These are phyloP conservation scores for Plectus sambesii DNA, from an alignment of 1,140 invertebrate genomes.

Conservation along the genomic window DNA sequence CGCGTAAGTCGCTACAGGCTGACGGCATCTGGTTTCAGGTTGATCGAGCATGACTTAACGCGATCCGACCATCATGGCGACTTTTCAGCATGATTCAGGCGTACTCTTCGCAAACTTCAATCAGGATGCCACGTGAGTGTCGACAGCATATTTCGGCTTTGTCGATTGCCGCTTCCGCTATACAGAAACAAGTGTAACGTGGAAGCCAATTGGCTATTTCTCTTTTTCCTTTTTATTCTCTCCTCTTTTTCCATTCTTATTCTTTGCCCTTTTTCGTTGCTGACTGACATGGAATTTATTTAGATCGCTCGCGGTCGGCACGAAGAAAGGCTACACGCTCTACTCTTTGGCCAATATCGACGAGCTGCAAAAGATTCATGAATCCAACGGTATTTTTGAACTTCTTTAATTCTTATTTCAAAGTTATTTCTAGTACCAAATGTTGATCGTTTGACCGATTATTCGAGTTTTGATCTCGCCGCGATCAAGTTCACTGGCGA, in stretches of 20 bases:
- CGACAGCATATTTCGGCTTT: background rate
- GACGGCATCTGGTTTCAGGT: too few species aligned
- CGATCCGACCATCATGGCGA: too few species aligned
- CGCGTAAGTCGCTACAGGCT: too few species aligned
- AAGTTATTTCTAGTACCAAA: too few species aligned
- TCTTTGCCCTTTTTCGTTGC: constrained; percentile 44
- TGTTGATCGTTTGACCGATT: too few species aligned
- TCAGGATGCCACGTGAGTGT: constrained; percentile 22
- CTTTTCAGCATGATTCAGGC: too few species aligned
- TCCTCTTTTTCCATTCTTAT: constrained; percentile 13
- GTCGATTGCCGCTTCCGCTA: background rate
- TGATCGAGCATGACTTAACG: too few species aligned
- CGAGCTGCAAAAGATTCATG: constrained; percentile 28
- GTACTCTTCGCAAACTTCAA: constrained; percentile 26
- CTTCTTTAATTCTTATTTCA: too few species aligned
- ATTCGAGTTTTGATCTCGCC: too few species aligned
- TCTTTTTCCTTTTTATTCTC: constrained; percentile 7
- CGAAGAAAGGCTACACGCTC: constrained; percentile 32
- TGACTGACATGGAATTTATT: constrained; percentile 49
- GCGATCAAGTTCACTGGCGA: too few species aligned
- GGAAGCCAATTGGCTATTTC: constrained; percentile 7
- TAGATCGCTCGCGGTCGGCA: constrained; percentile 26
- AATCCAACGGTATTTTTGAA: constrained; percentile 16
- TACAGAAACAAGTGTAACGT: background rate
- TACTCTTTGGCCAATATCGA: constrained; percentile 27